A percentile compares a stretch with the other conserved stretches of the same genome.
Evolutionary conservation across 2,113 vertebrate genomes (phyloP).

Genomic region (Setophaga petechia): DNA sequence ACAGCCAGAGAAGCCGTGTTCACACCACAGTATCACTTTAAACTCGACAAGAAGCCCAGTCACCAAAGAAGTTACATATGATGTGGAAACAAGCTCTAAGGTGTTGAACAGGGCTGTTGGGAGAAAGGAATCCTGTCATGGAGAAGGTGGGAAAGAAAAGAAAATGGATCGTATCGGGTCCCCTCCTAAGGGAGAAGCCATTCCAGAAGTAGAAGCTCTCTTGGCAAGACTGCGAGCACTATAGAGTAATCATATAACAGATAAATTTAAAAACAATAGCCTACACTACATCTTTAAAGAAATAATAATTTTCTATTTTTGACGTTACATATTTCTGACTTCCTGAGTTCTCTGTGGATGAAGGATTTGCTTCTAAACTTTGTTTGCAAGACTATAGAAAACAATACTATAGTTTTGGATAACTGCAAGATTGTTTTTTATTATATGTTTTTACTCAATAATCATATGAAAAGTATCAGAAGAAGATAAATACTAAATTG

Average conservation of each 20-base stretch:
- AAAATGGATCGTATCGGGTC: conserved; percentile 63
- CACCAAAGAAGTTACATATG: conserved; percentile 83
- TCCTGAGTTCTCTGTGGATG: not conserved
- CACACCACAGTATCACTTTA: conserved; percentile 81
- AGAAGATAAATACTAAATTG: conserved; percentile 3
- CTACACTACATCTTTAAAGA: conserved; percentile 47
- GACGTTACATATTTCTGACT: conserved; percentile 18
- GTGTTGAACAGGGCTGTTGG: conserved; percentile 66
- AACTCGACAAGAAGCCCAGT: conserved; percentile 77
- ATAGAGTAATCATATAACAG: conserved; percentile 66
- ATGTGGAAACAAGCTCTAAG: conserved; percentile 75
- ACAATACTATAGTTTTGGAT: not conserved
- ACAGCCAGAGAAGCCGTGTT: conserved; percentile 85
- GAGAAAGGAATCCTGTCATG: conserved; percentile 66
- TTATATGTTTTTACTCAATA: not conserved
- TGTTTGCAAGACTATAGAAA: conserved; percentile 7
- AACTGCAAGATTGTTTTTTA: conserved; percentile 32
- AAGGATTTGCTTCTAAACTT: conserved; percentile 9
- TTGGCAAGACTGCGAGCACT: conserved; percentile 90
- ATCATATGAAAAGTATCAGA: conserved; percentile 3
- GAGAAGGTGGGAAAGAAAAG: conserved; percentile 74
- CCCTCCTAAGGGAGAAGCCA: conserved; percentile 74
- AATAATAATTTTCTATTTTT: conserved; percentile 33
- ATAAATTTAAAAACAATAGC: conserved; percentile 25
- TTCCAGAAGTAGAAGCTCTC: conserved; percentile 91